Evolutionary conservation across 2,888 invertebrate species (phyloP).

Genomic region (Scaptomyza polygonia): DNA sequence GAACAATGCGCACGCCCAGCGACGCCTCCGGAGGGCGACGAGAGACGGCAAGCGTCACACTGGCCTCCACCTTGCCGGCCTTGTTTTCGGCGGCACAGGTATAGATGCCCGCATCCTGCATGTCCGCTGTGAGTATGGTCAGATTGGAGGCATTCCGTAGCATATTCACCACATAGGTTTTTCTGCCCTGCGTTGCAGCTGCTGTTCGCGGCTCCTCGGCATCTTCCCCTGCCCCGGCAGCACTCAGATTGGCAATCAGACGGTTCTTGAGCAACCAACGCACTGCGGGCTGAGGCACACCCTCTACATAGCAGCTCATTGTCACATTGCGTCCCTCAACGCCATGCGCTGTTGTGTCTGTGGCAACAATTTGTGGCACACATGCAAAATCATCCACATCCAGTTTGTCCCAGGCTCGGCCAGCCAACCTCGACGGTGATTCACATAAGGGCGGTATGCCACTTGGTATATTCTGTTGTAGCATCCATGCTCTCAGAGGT

Average conservation of each 20-base stretch:
- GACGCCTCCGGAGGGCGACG: constrained; percentile 87
- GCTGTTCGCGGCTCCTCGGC: constrained; percentile 78
- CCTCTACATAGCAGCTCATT: constrained; percentile 89
- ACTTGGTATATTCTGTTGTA: constrained; percentile 90
- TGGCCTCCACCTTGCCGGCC: constrained; percentile 90
- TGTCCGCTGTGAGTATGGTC: constrained; percentile 89
- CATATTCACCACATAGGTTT: constrained; percentile 88
- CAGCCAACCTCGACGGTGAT: constrained; percentile 87
- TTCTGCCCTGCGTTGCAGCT: constrained; percentile 85
- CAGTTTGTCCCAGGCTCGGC: constrained; percentile 90
- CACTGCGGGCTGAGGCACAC: constrained; percentile 90
- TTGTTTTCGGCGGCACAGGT: constrained; percentile 92
- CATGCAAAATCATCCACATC: constrained; percentile 93
- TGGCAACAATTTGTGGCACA: constrained; percentile 88
- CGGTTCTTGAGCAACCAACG: constrained; percentile 90
- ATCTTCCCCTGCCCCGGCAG: constrained; percentile 69
- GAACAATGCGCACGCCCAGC: constrained; percentile 87
- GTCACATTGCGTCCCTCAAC: constrained; percentile 90
- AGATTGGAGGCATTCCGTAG: constrained; percentile 89
- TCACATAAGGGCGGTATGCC: constrained; percentile 89
- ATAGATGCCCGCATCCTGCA: constrained; percentile 91
- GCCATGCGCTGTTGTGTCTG: constrained; percentile 87
- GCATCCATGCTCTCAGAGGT: constrained; percentile 92
- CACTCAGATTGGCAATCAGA: constrained; percentile 88
- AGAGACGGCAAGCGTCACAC: constrained; percentile 89